These are phyloP conservation scores for Tetramorium parvispinum DNA, from an alignment of 1,140 invertebrate genomes.

Conservation along the genomic window DNA sequence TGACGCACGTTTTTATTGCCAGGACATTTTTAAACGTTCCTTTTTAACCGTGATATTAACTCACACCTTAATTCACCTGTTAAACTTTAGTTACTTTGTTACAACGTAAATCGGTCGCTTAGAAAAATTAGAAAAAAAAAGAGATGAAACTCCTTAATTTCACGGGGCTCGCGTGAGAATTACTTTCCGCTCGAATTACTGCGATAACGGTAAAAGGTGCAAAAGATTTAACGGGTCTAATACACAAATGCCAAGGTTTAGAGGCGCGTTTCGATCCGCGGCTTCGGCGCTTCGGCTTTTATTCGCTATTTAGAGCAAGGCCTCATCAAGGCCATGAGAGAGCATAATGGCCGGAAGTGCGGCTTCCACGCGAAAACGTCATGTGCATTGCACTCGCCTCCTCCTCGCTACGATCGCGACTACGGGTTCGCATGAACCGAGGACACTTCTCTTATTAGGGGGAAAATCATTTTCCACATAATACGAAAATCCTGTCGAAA, in stretches of 20 bases:
- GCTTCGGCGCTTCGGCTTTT: slow-evolving; percentile 33
- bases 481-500: background rate
- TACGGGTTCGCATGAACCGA: slow-evolving; percentile 35
- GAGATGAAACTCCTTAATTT: background rate
- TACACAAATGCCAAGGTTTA: slow-evolving; percentile 48
- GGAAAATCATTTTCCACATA: background rate
- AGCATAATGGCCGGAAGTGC: slow-evolving; percentile 56
- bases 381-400: slow-evolving; percentile 43
- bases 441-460: background rate
- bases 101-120: background rate
- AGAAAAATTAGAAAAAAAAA: background rate
- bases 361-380: slow-evolving; percentile 57
- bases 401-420: background rate
- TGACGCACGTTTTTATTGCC: background rate
- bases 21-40: background rate
- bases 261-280: slow-evolving; percentile 20
- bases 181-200: background rate
- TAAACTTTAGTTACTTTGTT: background rate
- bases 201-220: slow-evolving; percentile 18
- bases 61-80: background rate
- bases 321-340: slow-evolving; percentile 52
- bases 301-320: slow-evolving; percentile 56
- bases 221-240: background rate
- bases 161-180: slow-evolving; percentile 5
- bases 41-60: background rate